These are phyloP conservation scores for Dicrurus megarhynchus DNA, from an alignment of 2,113 vertebrate species.

Conservation along the genomic window DNA sequence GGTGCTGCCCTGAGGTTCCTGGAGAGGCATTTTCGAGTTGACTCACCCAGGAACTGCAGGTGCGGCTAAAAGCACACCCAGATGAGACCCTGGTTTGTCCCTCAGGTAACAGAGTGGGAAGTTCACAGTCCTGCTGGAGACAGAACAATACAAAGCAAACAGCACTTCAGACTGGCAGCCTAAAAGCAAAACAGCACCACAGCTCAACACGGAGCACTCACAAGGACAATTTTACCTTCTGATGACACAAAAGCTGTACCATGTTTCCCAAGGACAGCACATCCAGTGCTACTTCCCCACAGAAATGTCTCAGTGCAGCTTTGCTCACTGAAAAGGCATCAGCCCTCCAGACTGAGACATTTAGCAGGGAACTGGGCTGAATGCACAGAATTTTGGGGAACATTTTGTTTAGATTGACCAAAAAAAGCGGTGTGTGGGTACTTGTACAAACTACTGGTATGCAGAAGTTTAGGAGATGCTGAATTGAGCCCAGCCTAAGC, in stretches of 20 bases:
- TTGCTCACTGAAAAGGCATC: background rate
- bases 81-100: background rate
- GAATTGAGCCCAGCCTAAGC: background rate
- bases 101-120: background rate
- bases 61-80: background rate
- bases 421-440: rapidly evolving
- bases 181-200: background rate
- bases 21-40: background rate
- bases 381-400: background rate
- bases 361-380: background rate
- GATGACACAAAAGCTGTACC: background rate
- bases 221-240: background rate
- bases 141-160: background rate
- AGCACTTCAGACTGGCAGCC: background rate
- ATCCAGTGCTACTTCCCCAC: background rate
- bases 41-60: background rate
- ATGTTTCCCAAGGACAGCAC: background rate
- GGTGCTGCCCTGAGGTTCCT: background rate
- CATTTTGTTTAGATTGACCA: background rate
- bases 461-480: background rate
- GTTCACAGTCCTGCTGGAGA: background rate
- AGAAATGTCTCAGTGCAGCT: background rate
- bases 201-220: background rate
- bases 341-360: background rate
- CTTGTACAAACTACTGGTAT: background rate